Evolutionary conservation across 2,888 invertebrate species (phyloP).

Genomic region (Hybos culiciformis): DNA sequence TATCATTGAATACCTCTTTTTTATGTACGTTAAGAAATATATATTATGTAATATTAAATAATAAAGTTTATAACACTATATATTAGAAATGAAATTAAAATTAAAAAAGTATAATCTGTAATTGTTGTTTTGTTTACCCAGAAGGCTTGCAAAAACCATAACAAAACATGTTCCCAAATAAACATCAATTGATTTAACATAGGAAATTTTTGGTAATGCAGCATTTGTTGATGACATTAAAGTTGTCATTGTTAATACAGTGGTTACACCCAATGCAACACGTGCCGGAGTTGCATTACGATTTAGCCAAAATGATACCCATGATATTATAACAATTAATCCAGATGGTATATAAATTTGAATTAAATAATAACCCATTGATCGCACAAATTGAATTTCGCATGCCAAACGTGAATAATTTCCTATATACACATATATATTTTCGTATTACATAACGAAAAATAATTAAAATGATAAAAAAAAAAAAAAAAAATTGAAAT

Average conservation of each 20-base stretch:
- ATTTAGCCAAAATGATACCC: constrained; percentile 95
- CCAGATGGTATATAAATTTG: constrained; percentile 97
- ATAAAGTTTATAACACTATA: no score
- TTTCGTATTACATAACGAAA: no score
- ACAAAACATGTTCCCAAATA: constrained; percentile 97
- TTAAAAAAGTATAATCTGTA: constrained; percentile 16
- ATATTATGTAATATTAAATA: no score
- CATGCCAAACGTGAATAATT: constrained; percentile 93
- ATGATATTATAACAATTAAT: constrained; percentile 92
- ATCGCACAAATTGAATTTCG: constrained; percentile 92
- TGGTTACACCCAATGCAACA: constrained; percentile 87
- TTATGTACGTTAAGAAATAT: no score
- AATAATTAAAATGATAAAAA: neutral
- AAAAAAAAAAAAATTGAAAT: neutral
- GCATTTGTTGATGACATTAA: constrained; percentile 94
- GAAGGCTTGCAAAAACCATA: constrained; percentile 94
- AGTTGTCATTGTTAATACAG: constrained; percentile 95
- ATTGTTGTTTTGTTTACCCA: constrained; percentile 71
- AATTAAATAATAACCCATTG: constrained; percentile 97
- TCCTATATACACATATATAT: constrained; percentile 48
- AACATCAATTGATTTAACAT: constrained; percentile 95
- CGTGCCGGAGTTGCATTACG: constrained; percentile 89
- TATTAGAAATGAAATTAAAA: no score
- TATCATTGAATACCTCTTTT: no score
- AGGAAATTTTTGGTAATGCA: constrained; percentile 93